Base-by-base conservation (phyloP, 1,140 invertebrate species). In the Scaptomyza hsui region DNA sequence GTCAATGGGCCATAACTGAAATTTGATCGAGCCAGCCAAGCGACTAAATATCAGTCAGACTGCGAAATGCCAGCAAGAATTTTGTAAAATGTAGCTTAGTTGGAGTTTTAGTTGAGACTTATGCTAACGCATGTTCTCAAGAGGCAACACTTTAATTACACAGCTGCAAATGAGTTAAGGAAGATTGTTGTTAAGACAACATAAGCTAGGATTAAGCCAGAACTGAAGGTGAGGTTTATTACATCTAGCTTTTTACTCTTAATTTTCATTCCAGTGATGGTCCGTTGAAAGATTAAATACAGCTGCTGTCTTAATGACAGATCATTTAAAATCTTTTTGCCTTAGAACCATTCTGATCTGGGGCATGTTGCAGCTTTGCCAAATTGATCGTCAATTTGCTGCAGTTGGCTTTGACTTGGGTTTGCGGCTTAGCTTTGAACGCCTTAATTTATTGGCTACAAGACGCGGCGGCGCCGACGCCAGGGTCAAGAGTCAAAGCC, bases 391-490 rank as follows among this genome's bases (percentile, higher is more conserved):
- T 19, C 35, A 16, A 21, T 48, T 5, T 10, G 15, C 62, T 48
- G 53, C 7, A 29, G 21, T 29, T 19, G 51, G 26, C 56, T 19
- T 29, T 26, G 49, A 41, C 13, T 37, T 29, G 24, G 24, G 63
- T 51, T 39, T 13, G 78, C 26, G 78, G 82, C 73, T 59, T 49
- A 61, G 52, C 79, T 76, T 71, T 85, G 82, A 74, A 75, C 73
- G 77, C 63, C 77, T 77, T 74, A 77, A 85, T 85, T 85, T 85
- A 85, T 85, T 68, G 75, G 82, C 81, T 48, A 81, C 69, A 86
- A 74, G 81, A 86, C 81, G 44, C 29, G 69, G 47, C 64, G 77
- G 44, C 29, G 69, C 49, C 64, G 77, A 81, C 68, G 81, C 81
- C 72, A 77, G 77, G 81, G 81, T 85, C 82, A 85, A 81, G 39